Base-by-base conservation (phyloP, 2,797 vertebrate species). In the Enoplosus armatus region DNA sequence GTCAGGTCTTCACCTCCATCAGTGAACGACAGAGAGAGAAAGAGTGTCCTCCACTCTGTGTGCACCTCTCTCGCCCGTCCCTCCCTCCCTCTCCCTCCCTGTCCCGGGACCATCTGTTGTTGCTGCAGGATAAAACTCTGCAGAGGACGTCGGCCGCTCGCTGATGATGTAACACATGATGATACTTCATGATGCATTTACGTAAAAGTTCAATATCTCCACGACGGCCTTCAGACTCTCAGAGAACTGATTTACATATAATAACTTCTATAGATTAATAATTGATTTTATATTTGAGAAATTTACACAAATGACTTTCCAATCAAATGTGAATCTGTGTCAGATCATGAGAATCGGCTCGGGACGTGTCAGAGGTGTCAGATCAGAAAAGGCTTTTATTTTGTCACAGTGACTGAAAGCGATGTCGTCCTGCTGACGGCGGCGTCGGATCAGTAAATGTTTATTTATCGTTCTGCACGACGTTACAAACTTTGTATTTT, bases 71-170 rank as follows among this genome's bases (percentile, higher is more conserved):
- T 83, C 73, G 20, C 75, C 37, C 58, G 1, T 1, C 41, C 69
- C 81, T 2, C 41, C 69, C 81, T 2, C 45, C 58, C 72, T 33
- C 66, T 24, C 84, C 51, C 67, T 41, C 75, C 58, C 72, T 2
- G 16, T 51, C 82, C 92, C 5, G 37, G 54, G 75, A 83, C 90
- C 94, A 94, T 95, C 93, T 94, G 94, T 77, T 75, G 77, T 71
- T 59, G 66, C 53, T 74, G 83, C 51, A 47, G 85, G 86, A 85
- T 87, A 20, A 90, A 85, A 63, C 72, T 59, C 48, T 4, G 0
- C 51, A 6, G 59, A 6, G 65, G 62, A 43, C 53, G 18, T 16
- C 37, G 5, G 18, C 35, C 29, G 4, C 7, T 27, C 62, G 2
- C 39, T 1, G 62, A 63, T 91, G 85, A 90, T 45, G 79, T 90